Base-by-base conservation (phyloP, 2,888 invertebrate species). In the Andrena praecox region DNA sequence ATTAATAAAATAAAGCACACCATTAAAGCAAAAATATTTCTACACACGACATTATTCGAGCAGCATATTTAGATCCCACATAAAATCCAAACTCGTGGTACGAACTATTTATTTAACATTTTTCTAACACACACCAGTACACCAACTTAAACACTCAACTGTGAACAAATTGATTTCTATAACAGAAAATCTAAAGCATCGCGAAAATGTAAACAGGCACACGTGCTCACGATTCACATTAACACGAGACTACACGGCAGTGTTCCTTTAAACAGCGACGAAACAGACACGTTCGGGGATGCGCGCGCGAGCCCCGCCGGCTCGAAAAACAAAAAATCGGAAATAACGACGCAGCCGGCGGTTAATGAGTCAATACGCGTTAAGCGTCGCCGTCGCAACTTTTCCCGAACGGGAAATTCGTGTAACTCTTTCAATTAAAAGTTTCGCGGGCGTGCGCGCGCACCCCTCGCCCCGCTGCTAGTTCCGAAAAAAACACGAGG, bases 381-480 rank as follows among this genome's bases (percentile, higher is more conserved):
- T 76, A 82, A 84, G 77, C 71, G 80, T 80, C 50, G 56, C 66
- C 52, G 62, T 67, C 62, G 68, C 72, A 76, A 82, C 72, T 84
- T 76, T 76, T 74, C 62, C 75, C 77, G 42, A 56, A 56, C 24
- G 60, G 71, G 60, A 86, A 83, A 85, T 88, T 82, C 79, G 77
- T 80, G 78, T 81, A 88, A 88, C 88, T 89, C 88, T 89, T 89
- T 85, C 88, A 89, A 89, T 89, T 89, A 88, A 88, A 89, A 88
- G 82, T 89, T 89, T 87, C 78, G 71, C 77, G 71, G 84, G 75
- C 80, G 82, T 56, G 24, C 24, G 56, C 56, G 56, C 56, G 20
- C 56, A 27, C 56, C 85, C 86, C 78, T 87, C 62, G 42, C 67
- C 62, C 79, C 60, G 10, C 56, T 20, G 12, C 16, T 42, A 5